Evolutionary conservation across 2,113 vertebrate genomes (phyloP).

Genomic region (Dissostichus mawsoni): DNA sequence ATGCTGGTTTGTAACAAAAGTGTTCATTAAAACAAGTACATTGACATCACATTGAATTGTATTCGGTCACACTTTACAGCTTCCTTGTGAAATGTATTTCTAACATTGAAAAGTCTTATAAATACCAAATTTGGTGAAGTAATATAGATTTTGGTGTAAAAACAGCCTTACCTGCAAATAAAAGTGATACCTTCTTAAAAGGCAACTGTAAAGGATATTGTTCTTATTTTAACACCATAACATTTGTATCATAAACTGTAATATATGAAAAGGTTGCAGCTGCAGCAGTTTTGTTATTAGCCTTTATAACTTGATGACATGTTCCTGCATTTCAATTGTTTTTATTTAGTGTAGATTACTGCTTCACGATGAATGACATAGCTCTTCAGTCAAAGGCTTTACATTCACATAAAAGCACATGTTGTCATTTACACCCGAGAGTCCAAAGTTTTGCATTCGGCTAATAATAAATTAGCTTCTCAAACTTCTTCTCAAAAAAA

Average conservation of each 20-base stretch:
- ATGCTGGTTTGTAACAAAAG: slow-evolving; percentile 17
- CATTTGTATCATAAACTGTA: slow-evolving; percentile 43
- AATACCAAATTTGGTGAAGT: neutral
- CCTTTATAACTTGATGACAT: neutral
- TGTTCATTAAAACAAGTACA: neutral
- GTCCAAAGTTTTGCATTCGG: no score
- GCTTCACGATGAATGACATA: neutral
- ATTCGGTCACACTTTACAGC: slow-evolving; percentile 17
- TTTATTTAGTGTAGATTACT: slow-evolving; percentile 6
- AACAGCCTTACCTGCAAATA: neutral
- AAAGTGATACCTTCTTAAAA: neutral
- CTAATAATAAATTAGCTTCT: no score
- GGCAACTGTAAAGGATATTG: slow-evolving; percentile 10
- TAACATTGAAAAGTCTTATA: neutral
- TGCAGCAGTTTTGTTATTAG: slow-evolving; percentile 36
- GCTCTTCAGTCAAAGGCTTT: slow-evolving; percentile 9
- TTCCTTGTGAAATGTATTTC: slow-evolving; percentile 8
- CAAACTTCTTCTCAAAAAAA: no score
- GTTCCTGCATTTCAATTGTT: slow-evolving; percentile 21
- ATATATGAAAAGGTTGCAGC: slow-evolving; percentile 35
- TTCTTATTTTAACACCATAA: slow-evolving; percentile 14
- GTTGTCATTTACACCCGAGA: slow-evolving; percentile 20
- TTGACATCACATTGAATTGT: neutral
- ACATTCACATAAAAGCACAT: neutral
- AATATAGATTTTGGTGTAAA: neutral